Percentiles rank a stretch among this genome's conserved stretches.
These are phyloP conservation scores for Heteromormyrus szaboi DNA, from an alignment of 2,797 vertebrate species.

Conservation along the genomic window DNA sequence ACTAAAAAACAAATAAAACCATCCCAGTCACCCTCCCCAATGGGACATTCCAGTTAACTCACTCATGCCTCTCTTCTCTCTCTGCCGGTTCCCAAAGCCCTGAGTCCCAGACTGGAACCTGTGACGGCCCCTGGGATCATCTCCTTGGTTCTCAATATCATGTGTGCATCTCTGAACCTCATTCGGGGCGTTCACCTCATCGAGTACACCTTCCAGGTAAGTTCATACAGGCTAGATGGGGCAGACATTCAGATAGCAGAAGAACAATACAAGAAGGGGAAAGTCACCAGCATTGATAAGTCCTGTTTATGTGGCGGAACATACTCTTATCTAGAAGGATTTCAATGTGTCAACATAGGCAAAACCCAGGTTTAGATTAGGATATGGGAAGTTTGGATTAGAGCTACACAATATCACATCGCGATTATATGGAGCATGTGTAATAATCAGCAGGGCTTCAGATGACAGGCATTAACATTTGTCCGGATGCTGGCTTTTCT, in stretches of 20 bases:
- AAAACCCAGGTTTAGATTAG: neutral
- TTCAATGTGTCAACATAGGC: neutral
- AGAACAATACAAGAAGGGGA: neutral
- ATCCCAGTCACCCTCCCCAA: neutral
- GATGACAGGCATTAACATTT: neutral
- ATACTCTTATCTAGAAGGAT: neutral
- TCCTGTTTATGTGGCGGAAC: neutral
- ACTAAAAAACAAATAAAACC: neutral
- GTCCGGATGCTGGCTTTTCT: neutral
- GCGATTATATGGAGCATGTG: neutral
- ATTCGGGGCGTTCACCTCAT: slow-evolving; percentile 87
- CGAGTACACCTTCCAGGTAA: slow-evolving; percentile 87
- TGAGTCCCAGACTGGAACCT: slow-evolving; percentile 72
- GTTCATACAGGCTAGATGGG: neutral
- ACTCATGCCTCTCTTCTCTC: neutral
- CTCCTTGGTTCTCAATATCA: slow-evolving; percentile 87
- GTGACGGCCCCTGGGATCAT: slow-evolving; percentile 81
- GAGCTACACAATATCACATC: neutral
- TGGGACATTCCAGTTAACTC: neutral
- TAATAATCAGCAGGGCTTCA: neutral
- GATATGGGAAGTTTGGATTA: neutral
- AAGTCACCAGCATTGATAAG: neutral
- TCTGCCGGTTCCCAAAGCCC: slow-evolving; percentile 49
- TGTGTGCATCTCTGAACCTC: slow-evolving; percentile 89
- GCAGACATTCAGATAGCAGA: neutral